Percentiles rank a stretch among this genome's conserved stretches.
phyloP scores from a whole-genome alignment of 2,113 vertebrate species.

The Nicator chloris region DNA sequence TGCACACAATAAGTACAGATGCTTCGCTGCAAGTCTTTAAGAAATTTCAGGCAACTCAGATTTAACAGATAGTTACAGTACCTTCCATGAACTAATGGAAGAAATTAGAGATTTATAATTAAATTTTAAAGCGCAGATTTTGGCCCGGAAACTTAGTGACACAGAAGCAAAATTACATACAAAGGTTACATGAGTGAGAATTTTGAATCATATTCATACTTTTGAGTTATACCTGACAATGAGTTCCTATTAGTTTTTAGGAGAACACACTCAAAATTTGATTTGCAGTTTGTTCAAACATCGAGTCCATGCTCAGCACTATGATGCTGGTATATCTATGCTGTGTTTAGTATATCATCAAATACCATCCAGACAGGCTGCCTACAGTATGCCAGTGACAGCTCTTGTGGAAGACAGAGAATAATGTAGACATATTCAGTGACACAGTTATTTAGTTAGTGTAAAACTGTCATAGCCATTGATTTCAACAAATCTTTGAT shows the following conservation, averaged over 20 bases:
- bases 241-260: not conserved
- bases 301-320: not conserved
- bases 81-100: not conserved
- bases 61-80: not conserved
- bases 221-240: not conserved
- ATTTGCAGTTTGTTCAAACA: not conserved
- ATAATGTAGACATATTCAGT: conserved; percentile 3
- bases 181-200: not conserved
- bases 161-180: not conserved
- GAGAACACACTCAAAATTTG: not conserved
- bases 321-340: not conserved
- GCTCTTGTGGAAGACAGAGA: not conserved
- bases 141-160: not conserved
- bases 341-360: not conserved
- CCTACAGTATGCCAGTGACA: not conserved
- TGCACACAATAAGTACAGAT: not conserved
- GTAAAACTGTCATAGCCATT: not conserved
- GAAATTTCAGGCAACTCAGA: not conserved
- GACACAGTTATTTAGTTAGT: not conserved
- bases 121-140: not conserved
- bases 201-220: not conserved
- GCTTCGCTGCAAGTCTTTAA: not conserved
- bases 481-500: conserved; percentile 14
- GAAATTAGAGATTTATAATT: not conserved
- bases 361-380: not conserved